phyloP scores from a whole-genome alignment of 2,113 vertebrate species.

The Notechis scutatus region DNA sequence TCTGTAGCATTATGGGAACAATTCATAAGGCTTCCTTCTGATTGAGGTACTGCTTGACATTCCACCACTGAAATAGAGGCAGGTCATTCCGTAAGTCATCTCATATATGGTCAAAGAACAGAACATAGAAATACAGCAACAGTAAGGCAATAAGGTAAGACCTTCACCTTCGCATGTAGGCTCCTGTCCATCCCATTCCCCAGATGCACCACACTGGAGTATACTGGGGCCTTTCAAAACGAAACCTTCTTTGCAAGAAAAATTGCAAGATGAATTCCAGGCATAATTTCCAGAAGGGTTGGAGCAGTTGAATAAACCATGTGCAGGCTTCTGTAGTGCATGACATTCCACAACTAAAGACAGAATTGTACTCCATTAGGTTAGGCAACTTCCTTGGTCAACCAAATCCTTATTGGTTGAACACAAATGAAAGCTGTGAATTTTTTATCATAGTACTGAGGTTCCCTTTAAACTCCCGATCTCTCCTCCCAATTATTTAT shows the following conservation, averaged over 20 bases:
- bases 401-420: not conserved
- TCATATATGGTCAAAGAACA: not conserved
- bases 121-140: not conserved
- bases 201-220: conserved; percentile 60
- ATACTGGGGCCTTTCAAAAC: conserved; percentile 48
- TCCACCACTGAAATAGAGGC: conserved; percentile 54
- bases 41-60: conserved; percentile 38
- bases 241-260: conserved; percentile 75
- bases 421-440: not conserved
- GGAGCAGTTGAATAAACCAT: conserved; percentile 61
- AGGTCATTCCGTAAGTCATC: not conserved
- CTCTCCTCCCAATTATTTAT: not conserved
- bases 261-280: conserved; percentile 68
- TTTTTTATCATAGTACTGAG: not conserved
- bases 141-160: not conserved
- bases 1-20: conserved; percentile 64
- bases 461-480: not conserved
- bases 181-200: conserved; percentile 66
- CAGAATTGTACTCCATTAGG: not conserved
- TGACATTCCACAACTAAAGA: conserved; percentile 61
- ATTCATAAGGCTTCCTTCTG: conserved; percentile 39
- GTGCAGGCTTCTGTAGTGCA: conserved; percentile 7
- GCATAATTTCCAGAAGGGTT: conserved; percentile 60
- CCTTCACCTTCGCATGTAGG: conserved; percentile 78
- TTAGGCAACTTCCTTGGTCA: not conserved